Conservation (phyloP, 1,140 invertebrate genomes). For the Protaetia brevitarsis region DNA sequence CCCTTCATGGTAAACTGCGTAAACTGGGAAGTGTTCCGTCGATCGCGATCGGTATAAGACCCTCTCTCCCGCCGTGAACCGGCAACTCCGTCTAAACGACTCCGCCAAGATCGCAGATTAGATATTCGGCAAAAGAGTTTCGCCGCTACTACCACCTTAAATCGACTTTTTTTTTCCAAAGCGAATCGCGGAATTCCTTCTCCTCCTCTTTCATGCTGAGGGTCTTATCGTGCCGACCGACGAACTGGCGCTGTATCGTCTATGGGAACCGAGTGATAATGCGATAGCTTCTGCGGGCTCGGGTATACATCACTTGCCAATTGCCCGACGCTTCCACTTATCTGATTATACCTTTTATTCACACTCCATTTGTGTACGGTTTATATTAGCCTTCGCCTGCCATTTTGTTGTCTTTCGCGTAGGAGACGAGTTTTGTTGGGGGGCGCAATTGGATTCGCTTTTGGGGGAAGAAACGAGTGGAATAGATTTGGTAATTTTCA, state of each 20-base stretch:
- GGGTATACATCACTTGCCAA: conserved; percentile 10
- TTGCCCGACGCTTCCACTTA: conserved; percentile 14
- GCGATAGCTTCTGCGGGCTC: conserved; percentile 11
- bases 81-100: conserved; percentile 34
- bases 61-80: conserved; percentile 26
- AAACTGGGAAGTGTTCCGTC: conserved; percentile 33
- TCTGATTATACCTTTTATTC: conserved; percentile 17
- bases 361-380: conserved; percentile 16
- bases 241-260: neutral
- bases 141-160: conserved; percentile 34
- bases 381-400: conserved; percentile 8
- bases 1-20: conserved; percentile 29
- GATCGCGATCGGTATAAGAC: conserved; percentile 29
- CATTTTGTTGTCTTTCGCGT: neutral
- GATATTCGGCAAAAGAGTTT: conserved; percentile 29
- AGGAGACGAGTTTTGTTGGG: neutral
- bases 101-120: conserved; percentile 40
- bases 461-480: neutral
- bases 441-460: neutral
- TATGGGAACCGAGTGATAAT: neutral
- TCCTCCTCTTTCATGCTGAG: no score
- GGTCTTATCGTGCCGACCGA: neutral
- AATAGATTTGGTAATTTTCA: neutral
- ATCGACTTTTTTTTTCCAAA: conserved; percentile 37
- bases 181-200: conserved; percentile 26